phyloP scores from a whole-genome alignment of 2,797 vertebrate species.

The Oophaga sylvatica region DNA sequence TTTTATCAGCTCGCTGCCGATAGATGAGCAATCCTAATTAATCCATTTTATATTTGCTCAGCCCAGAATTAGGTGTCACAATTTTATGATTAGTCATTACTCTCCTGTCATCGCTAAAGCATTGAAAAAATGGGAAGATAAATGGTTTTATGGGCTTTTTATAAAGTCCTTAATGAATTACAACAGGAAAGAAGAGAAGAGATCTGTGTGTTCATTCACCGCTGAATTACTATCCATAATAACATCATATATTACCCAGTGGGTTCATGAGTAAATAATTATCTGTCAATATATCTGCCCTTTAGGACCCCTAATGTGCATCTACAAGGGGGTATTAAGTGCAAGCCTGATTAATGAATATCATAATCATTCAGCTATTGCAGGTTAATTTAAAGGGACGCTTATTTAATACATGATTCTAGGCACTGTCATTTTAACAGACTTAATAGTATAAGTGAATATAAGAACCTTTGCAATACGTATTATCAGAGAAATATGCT shows the following conservation, averaged over 20 bases:
- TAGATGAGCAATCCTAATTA: conserved; percentile 60
- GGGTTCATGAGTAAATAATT: conserved; percentile 40
- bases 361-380: neutral
- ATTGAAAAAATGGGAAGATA: conserved; percentile 57
- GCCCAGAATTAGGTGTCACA: conserved; percentile 58
- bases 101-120: conserved; percentile 58
- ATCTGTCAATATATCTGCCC: conserved; percentile 28
- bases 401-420: neutral
- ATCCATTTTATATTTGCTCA: conserved; percentile 54
- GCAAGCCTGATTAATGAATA: neutral
- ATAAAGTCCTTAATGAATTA: conserved; percentile 56
- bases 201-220: conserved; percentile 11
- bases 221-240: conserved; percentile 15
- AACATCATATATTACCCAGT: conserved; percentile 31
- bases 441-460: too few relatives aligned
- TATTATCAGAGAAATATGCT: too few relatives aligned
- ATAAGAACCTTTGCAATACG: too few relatives aligned
- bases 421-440: too few relatives aligned
- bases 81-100: conserved; percentile 61
- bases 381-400: neutral
- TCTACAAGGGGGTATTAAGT: neutral
- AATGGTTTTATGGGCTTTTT: conserved; percentile 56
- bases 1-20: conserved; percentile 49
- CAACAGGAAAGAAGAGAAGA: neutral
- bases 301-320: neutral